phyloP scores from a whole-genome alignment of 2,888 invertebrate species.

The Drosophila diplacantha region DNA sequence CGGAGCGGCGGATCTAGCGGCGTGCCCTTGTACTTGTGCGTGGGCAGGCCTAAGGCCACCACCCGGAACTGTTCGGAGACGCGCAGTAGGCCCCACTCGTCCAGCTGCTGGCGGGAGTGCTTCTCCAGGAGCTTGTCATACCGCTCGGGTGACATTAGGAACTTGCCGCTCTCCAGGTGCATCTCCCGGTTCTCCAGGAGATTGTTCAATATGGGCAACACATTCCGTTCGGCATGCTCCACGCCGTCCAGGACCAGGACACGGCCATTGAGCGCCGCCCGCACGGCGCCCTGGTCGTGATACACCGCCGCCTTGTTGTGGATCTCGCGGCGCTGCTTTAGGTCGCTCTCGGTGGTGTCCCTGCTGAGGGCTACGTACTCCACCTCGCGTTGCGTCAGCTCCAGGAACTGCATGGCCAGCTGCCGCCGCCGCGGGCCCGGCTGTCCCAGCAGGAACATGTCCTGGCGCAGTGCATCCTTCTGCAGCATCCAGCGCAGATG shows the following conservation, averaged over 20 bases:
- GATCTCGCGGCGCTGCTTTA: constrained; percentile 97
- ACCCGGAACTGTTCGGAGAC: constrained; percentile 96
- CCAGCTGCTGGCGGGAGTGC: constrained; percentile 87
- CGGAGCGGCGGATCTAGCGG: constrained; percentile 96
- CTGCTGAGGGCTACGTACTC: constrained; percentile 96
- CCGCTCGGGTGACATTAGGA: constrained; percentile 91
- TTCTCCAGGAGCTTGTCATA: constrained; percentile 93
- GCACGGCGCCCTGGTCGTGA: constrained; percentile 97
- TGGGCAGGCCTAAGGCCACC: constrained; percentile 93
- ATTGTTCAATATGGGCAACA: constrained; percentile 96
- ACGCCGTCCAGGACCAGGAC: constrained; percentile 95
- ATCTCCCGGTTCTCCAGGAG: constrained; percentile 97
- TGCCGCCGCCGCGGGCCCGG: constrained; percentile 90
- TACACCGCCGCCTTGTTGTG: constrained; percentile 91
- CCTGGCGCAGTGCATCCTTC: constrained; percentile 94
- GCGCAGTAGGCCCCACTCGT: constrained; percentile 91
- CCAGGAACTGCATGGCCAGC: constrained; percentile 91
- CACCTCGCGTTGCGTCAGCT: constrained; percentile 91
- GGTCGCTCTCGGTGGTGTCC: constrained; percentile 97
- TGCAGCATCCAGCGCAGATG: constrained; percentile 98
- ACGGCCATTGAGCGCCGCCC: constrained; percentile 91
- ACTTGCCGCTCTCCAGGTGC: constrained; percentile 98
- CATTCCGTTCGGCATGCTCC: constrained; percentile 98
- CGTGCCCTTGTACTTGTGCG: constrained; percentile 92
- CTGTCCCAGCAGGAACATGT: constrained; percentile 94